Percentiles rank a stretch among this genome's conserved stretches.
Conservation (phyloP, 2,888 invertebrate species). For the Nomada fabriciana region DNA sequence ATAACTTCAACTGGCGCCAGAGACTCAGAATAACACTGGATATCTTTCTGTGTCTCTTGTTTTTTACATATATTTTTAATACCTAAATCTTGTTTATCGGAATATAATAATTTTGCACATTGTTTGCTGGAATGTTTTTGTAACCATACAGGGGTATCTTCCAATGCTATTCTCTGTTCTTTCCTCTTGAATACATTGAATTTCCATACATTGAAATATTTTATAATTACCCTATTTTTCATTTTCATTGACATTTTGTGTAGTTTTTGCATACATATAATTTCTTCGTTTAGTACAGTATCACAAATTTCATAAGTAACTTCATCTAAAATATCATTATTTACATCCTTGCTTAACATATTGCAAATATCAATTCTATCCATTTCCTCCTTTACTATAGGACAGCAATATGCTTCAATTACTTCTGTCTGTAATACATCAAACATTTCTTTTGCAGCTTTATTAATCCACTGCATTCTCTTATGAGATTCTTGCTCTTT, state of each 20-base stretch:
- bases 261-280: constrained; percentile 81
- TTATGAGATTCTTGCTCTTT: constrained; percentile 64
- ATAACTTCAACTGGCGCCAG: constrained; percentile 84
- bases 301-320: constrained; percentile 79
- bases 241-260: constrained; percentile 81
- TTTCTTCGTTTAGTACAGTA: constrained; percentile 80
- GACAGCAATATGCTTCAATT: constrained; percentile 70
- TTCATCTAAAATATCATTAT: constrained; percentile 70
- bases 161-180: constrained; percentile 85
- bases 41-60: constrained; percentile 11
- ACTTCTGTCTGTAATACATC: constrained; percentile 71
- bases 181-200: constrained; percentile 81
- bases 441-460: constrained; percentile 71
- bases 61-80: constrained; percentile 76
- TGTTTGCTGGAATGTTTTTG: constrained; percentile 83
- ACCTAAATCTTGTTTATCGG: constrained; percentile 83
- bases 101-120: constrained; percentile 84
- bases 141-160: constrained; percentile 86
- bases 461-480: constrained; percentile 68
- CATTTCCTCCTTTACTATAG: constrained; percentile 71
- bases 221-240: constrained; percentile 79
- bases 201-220: constrained; percentile 85
- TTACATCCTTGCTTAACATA: constrained; percentile 71
- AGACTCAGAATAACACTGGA: constrained; percentile 19
- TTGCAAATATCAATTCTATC: constrained; percentile 70